A percentile compares a stretch with the other conserved stretches of the same genome.
These are phyloP conservation scores for Trichonephila clavata DNA, from an alignment of 1,140 invertebrate species.

Conservation along the genomic window DNA sequence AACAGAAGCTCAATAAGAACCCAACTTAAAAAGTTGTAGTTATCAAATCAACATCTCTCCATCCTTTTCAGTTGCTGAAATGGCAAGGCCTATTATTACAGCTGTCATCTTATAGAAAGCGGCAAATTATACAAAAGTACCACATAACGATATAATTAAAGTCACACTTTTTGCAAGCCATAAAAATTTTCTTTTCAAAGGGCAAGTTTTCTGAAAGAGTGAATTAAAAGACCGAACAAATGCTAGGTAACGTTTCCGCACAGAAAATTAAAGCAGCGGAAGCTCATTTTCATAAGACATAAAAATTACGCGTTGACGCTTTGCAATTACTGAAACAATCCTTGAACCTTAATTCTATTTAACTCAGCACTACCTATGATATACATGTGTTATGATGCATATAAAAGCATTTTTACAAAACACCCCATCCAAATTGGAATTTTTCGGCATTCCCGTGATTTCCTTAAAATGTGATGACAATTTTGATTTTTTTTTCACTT, in stretches of 20 bases:
- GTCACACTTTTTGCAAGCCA: slow-evolving; percentile 34
- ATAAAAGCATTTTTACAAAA: neutral
- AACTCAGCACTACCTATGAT: neutral
- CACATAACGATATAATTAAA: slow-evolving; percentile 32
- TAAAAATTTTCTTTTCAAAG: slow-evolving; percentile 18
- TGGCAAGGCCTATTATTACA: slow-evolving; percentile 11
- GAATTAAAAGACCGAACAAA: neutral
- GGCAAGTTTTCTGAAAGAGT: neutral
- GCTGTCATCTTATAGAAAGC: neutral
- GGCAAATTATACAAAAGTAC: slow-evolving; percentile 15
- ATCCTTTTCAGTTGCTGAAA: neutral
- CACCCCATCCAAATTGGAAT: neutral
- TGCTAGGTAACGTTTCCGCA: neutral
- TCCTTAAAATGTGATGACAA: neutral
- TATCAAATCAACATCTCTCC: neutral
- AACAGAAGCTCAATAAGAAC: neutral
- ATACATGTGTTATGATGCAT: neutral
- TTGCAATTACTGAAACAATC: slow-evolving; percentile 33
- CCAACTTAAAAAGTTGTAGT: neutral
- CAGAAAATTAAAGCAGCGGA: slow-evolving; percentile 37
- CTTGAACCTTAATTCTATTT: slow-evolving; percentile 33
- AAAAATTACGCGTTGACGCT: slow-evolving; percentile 17
- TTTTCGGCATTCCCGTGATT: neutral
- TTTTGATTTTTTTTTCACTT: neutral
- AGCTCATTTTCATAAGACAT: slow-evolving; percentile 1